Base-by-base conservation (phyloP, 2,113 vertebrate species). In the Rhipidura dahli region DNA sequence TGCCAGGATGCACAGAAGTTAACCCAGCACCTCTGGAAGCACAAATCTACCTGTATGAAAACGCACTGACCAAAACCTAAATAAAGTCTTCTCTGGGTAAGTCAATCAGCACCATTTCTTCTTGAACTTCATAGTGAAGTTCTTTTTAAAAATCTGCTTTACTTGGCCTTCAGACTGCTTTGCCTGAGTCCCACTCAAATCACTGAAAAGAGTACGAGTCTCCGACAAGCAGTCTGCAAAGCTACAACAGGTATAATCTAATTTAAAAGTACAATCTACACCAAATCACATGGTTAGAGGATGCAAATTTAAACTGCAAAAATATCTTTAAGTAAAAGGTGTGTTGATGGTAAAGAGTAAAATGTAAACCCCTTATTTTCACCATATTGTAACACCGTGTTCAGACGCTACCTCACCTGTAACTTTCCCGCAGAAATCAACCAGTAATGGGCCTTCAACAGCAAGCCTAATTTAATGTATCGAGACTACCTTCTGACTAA, bases 351-450 rank as follows among this genome's bases (percentile, higher is more conserved):
- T 37, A 23, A 39, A 45, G 0, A 77, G 12, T 10, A 93, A 45
- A 60, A 83, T 6, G 13, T 27, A 82, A 88, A 51, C 47, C 15
- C 33, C 19, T 64, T 24, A 24, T 50, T 84, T 78, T 66, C 28
- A 49, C 20, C 7, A 5, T 4, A 60, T 6, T 42, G 3, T 30
- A 87, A 33, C 22, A 61, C 5, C 0, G 0, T 7, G 3, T 18
- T 78, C 47, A n/a, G 30, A 56, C 30, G 39, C 23, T 26, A 30
- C 21, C 20, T 63, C 50, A 37, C 33, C 12, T 24, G 11, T 4
- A 45, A n/a, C 6, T 2, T 7, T 16, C 39, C 20, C 13, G 2
- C 18, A 65, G 10, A 53, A 64, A 60, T 37, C 31, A 54, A 64
- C 11, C 3, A n/a, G 37, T 27, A 50, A 40, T 60, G 35, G 7